A percentile compares a stretch with the other conserved stretches of the same genome.
Evolutionary conservation across 2,113 vertebrate species (phyloP).

Genomic region (Passerina amoena): DNA sequence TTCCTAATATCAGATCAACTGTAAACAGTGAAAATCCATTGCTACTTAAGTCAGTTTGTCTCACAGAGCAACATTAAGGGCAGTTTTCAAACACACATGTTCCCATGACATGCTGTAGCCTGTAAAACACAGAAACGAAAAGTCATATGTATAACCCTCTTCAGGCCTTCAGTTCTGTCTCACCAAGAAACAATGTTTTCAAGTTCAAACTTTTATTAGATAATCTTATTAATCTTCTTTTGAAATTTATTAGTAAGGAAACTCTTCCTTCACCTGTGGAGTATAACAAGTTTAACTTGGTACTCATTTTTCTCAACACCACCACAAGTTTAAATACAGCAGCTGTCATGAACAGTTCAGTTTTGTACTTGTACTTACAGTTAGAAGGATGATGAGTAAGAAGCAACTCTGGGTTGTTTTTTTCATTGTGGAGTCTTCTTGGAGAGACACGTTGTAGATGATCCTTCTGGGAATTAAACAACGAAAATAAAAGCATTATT

Average conservation of each 20-base stretch:
- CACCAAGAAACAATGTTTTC: background rate
- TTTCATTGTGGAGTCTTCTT: constrained; percentile 56
- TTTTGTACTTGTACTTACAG: constrained; percentile 63
- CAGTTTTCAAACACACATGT: background rate
- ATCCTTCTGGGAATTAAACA: constrained; percentile 30
- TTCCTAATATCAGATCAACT: background rate
- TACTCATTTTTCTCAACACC: background rate
- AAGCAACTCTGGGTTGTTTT: constrained; percentile 45
- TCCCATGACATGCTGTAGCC: background rate
- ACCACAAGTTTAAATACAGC: background rate
- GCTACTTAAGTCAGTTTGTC: background rate
- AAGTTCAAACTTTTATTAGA: background rate
- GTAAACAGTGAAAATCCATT: background rate
- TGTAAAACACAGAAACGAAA: background rate
- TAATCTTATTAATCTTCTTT: background rate
- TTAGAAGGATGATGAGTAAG: constrained; percentile 64
- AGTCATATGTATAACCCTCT: background rate
- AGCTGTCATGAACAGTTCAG: background rate
- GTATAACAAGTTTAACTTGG: background rate
- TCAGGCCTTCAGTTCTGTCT: background rate
- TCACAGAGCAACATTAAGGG: background rate
- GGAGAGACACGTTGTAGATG: background rate
- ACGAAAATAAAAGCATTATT: background rate
- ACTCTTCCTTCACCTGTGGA: background rate
- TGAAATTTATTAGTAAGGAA: background rate